A percentile compares a stretch with the other conserved stretches of the same genome.
Evolutionary conservation across 2,113 vertebrate genomes (phyloP).

Genomic region (Camelus dromedarius): DNA sequence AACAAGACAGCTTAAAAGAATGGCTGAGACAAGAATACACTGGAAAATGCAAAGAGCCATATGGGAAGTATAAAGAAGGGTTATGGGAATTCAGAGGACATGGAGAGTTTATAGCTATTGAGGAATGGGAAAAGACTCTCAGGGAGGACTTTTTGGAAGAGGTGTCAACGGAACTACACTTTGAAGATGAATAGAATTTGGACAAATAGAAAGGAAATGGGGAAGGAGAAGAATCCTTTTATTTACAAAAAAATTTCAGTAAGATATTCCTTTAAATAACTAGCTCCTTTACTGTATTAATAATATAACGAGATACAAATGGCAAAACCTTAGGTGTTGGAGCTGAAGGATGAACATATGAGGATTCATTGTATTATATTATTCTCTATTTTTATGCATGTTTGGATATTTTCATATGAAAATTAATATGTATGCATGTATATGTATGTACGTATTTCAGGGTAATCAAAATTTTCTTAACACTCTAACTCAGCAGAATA

Average conservation of each 20-base stretch:
- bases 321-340: background rate
- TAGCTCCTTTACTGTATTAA: background rate
- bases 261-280: background rate
- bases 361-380: background rate
- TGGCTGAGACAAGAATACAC: background rate
- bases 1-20: background rate
- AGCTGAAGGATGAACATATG: background rate
- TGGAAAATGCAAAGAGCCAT: background rate
- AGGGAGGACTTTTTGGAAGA: background rate
- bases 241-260: slow-evolving; percentile 1
- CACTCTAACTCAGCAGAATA: background rate
- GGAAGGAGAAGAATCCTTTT: background rate
- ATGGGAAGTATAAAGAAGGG: background rate
- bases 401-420: slow-evolving; percentile 11
- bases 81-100: background rate
- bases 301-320: slow-evolving; percentile 15
- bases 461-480: slow-evolving; percentile 17
- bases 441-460: background rate
- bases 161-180: background rate
- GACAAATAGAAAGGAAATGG: background rate
- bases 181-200: background rate
- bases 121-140: background rate
- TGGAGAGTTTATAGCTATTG: background rate
- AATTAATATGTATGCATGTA: background rate
- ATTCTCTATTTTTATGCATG: background rate